Base-by-base conservation (phyloP, 2,113 vertebrate genomes). In the Calyptomena viridis region DNA sequence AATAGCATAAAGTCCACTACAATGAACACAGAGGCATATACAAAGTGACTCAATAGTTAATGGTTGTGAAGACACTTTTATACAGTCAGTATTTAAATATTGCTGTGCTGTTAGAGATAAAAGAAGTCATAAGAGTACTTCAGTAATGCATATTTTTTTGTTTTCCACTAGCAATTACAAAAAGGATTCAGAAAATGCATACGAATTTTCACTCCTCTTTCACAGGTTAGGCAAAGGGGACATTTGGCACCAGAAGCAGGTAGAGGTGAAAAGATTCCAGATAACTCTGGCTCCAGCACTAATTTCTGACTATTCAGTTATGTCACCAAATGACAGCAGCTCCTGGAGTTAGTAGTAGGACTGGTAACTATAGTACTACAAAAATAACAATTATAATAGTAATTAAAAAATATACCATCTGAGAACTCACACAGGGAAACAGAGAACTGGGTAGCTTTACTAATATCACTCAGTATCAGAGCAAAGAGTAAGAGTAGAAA, bases 161-260 rank as follows among this genome's bases (percentile, higher is more conserved):
- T 22, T 71, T 87, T 78, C 28, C 39, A 12, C 20, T 27, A 73
- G 17, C 27, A 27, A 44, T 39, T 69, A 30, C 39, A 78, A 27
- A 60, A 84, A 81, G 3, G 1, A 56, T 42, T 71, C 40, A 67
- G 52, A 74, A 95, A 75, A 84, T 9, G 1, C 2, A 7, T 44
- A 25, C 50, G 40, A 1, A 14, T 22, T 23, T 63, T 89, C 44
- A 33, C 3, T 78, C 42, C 4, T 68, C 6, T 55, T 83, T 71
- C 59, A 76, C 30, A 28, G 31, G 28, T 14, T 22, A 58, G 37
- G 35, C 4, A 49, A 89, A 78, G 28, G 1, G 1, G 14, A 9
- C 11, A n/a, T 25, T 5, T 20, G 6, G 8, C 30, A 17, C 7
- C 18, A 64, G 8, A 58, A 56, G 56, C 0, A 0, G 21, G 2